Percentiles rank a stretch among this genome's conserved stretches.
Conservation (phyloP, 1,140 invertebrate genomes). For the Frieseomelitta varia region DNA sequence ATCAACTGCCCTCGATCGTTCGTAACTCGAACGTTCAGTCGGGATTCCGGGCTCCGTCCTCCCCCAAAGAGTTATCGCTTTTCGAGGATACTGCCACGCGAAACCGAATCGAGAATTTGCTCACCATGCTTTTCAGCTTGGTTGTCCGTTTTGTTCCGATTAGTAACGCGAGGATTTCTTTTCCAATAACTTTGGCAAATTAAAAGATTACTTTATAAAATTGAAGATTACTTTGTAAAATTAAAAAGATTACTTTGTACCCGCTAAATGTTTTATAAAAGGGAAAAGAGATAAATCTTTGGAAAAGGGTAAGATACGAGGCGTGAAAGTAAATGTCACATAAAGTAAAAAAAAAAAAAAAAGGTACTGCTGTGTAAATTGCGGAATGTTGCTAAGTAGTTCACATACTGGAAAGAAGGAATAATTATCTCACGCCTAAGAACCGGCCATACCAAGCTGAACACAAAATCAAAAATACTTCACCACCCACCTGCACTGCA, state of each 20-base stretch:
- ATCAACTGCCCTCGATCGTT: slow-evolving; percentile 48
- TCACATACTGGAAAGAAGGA: too few species aligned
- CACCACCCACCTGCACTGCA: too few species aligned
- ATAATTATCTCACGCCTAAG: too few species aligned
- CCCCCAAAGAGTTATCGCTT: not conserved
- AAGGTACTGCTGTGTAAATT: not conserved
- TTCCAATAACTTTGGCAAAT: not conserved
- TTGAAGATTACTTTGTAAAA: not conserved
- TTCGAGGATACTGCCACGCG: not conserved
- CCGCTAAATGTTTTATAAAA: not conserved
- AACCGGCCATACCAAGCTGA: too few species aligned
- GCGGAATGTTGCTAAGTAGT: not conserved
- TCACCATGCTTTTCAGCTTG: too few species aligned
- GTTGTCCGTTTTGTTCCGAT: too few species aligned
- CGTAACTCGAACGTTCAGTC: slow-evolving; percentile 25
- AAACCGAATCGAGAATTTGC: not conserved
- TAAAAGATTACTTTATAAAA: too few species aligned
- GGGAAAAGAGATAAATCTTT: not conserved
- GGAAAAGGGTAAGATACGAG: not conserved
- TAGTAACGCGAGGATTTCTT: not conserved
- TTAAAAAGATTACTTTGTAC: not conserved
- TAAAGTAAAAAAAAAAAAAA: not conserved
- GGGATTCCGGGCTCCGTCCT: slow-evolving; percentile 4
- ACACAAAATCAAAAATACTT: too few species aligned
- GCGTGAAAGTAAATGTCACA: not conserved